Conservation (phyloP, 2,797 vertebrate species). For the Ctenopoma multispine region DNA sequence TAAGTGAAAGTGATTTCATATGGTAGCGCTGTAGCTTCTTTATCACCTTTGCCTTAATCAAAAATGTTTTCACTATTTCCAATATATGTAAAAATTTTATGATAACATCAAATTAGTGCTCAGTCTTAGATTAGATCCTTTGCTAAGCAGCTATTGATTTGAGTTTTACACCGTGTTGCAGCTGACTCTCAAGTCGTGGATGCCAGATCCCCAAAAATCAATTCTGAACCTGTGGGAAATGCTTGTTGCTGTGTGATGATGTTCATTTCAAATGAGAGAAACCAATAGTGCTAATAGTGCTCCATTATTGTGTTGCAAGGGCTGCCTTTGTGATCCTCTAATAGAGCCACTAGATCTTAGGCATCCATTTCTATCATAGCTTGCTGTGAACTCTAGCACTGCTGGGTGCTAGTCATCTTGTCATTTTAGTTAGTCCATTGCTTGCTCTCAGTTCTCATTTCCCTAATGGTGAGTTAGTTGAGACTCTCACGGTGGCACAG, state of each 20-base stretch:
- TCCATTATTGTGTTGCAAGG: not conserved
- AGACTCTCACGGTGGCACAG: slow-evolving; percentile 46
- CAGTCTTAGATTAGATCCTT: not conserved
- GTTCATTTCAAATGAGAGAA: not conserved
- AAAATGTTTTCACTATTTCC: not conserved
- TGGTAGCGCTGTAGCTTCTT: too few species aligned
- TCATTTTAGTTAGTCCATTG: slow-evolving; percentile 41
- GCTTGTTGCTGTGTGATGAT: not conserved
- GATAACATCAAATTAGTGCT: not conserved
- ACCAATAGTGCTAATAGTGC: not conserved
- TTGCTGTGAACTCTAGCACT: slow-evolving; percentile 20
- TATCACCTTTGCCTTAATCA: not conserved
- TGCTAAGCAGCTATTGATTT: slow-evolving; percentile 1
- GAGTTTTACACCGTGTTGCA: not conserved
- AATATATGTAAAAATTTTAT: too few species aligned
- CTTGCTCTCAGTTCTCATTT: slow-evolving; percentile 62
- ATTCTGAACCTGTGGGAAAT: not conserved
- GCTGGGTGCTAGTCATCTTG: slow-evolving; percentile 43
- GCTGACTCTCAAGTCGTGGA: not conserved
- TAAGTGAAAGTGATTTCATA: not conserved
- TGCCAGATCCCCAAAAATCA: not conserved
- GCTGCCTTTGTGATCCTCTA: not conserved
- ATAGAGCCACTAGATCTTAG: not conserved
- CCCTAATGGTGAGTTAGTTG: slow-evolving; percentile 65
- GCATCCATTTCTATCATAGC: not conserved